Evolutionary conservation across 2,888 invertebrate genomes (phyloP), one percentile per base, ranked within the genome.

Genomic region (Cylindroiulus punctatus): DNA sequence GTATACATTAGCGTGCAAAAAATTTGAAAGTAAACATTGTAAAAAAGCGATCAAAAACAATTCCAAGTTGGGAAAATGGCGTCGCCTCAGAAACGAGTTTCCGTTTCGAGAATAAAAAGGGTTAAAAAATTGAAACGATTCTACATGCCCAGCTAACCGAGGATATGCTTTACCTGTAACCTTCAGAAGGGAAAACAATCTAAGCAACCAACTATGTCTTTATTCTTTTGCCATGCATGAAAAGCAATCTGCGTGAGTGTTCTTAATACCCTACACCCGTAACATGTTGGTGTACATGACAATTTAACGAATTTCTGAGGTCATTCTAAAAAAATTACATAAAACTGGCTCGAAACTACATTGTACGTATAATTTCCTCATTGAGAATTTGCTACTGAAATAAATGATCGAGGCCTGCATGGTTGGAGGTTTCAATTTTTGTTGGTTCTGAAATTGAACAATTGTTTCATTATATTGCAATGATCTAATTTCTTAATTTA

Each of bases 81-180:
- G 19, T 52, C 52, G 52, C 2, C 52, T 52, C n/a, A 52, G 52
- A 52, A 52, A 52, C 52, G n/a, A n/a, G 52, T 52, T 52, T 52
- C n/a, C n/a, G 19, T 52, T 52, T 52, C 19, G 14, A 52, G 19
- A 52, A 52, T 52, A 52, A 52, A 52, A 52, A 19, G 47, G 52
- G 19, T 52, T n/a, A n/a, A 19, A 52, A 52, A 52, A n/a, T n/a
- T 52, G 52, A 52, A 52, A 52, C 52, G 52, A 52, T 52, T 52
- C 52, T n/a, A 4, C 52, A 52, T 52, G 52, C 52, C 52, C n/a
- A 52, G 52, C n/a, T 52, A n/a, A 52, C 52, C 52, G 52, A 52
- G 52, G 52, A 52, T n/a, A 52, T 52, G 52, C n/a, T n/a, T 52
- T 52, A 52, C 52, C 52, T 52, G 52, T 52, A 52, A 52, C 52